These are phyloP conservation scores for Drosophila leonis DNA, from an alignment of 2,888 invertebrate species.

Conservation along the genomic window DNA sequence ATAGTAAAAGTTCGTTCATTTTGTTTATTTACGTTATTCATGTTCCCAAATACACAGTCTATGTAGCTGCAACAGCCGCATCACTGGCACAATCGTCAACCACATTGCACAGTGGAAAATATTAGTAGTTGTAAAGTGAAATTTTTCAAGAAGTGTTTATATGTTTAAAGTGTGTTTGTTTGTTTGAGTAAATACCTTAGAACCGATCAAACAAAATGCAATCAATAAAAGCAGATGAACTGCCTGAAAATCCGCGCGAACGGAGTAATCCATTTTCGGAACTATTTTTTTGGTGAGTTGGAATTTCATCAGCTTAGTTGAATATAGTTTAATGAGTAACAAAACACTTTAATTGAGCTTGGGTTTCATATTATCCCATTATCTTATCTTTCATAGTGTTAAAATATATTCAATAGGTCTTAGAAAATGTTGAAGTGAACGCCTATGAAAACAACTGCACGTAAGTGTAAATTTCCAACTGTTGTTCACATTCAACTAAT, in stretches of 20 bases:
- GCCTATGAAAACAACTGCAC: background rate
- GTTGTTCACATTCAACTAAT: background rate
- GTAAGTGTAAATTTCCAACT: slow-evolving; percentile 5
- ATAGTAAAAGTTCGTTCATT: background rate
- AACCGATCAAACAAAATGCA: slow-evolving; percentile 75
- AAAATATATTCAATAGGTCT: slow-evolving; percentile 20
- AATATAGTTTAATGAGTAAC: slow-evolving; percentile 5
- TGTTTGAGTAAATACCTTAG: slow-evolving; percentile 7
- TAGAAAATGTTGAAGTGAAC: slow-evolving; percentile 1
- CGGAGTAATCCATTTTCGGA: slow-evolving; percentile 88
- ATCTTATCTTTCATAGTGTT: slow-evolving; percentile 34
- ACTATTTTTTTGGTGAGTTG: slow-evolving; percentile 87
- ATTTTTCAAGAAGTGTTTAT: background rate
- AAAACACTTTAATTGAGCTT: background rate
- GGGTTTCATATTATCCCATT: slow-evolving; percentile 6
- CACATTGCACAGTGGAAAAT: slow-evolving; percentile 14
- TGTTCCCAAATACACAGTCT: background rate
- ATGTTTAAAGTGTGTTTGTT: slow-evolving; percentile 18
- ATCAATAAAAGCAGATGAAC: slow-evolving; percentile 84
- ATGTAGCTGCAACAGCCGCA: slow-evolving; percentile 19
- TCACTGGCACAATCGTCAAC: slow-evolving; percentile 22
- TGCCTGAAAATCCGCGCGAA: slow-evolving; percentile 86
- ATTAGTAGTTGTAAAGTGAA: slow-evolving; percentile 7
- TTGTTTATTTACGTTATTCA: background rate
- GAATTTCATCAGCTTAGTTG: background rate